Percentiles rank a stretch among this genome's conserved stretches.
These are phyloP conservation scores for Pammene fasciana DNA, from an alignment of 2,888 invertebrate species.

Conservation along the genomic window DNA sequence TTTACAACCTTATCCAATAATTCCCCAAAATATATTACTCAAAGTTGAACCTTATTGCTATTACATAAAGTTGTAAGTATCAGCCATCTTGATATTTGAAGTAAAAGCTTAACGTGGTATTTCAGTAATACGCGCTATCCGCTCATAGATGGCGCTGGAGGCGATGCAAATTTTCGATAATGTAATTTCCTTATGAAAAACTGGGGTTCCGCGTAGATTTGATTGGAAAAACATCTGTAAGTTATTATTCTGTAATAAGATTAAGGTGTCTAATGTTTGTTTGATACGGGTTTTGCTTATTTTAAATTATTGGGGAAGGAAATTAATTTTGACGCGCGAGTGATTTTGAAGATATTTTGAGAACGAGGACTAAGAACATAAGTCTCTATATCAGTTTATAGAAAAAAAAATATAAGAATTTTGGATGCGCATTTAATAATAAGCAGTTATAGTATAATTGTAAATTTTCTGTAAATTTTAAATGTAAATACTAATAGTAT, in stretches of 20 bases:
- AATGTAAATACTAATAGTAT: too few relatives aligned
- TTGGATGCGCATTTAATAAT: too few relatives aligned
- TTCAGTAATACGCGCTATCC: conserved; percentile 57
- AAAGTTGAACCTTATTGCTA: conserved; percentile 50
- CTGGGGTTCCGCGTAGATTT: conserved; percentile 69
- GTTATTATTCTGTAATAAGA: conserved; percentile 79
- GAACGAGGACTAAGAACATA: background rate
- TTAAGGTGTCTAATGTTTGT: conserved; percentile 78
- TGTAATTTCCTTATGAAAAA: conserved; percentile 79
- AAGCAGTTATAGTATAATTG: too few relatives aligned
- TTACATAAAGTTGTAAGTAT: conserved; percentile 31
- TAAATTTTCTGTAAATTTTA: too few relatives aligned
- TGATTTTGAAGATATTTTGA: conserved; percentile 3
- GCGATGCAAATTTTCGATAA: conserved; percentile 80
- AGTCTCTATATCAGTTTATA: background rate
- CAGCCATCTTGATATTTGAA: background rate
- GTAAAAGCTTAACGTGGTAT: conserved; percentile 50
- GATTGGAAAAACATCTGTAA: conserved; percentile 80
- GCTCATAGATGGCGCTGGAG: conserved; percentile 76
- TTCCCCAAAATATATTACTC: conserved; percentile 41
- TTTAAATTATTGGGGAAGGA: conserved; percentile 53
- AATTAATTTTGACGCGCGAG: conserved; percentile 49
- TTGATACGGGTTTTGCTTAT: conserved; percentile 63
- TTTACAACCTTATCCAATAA: conserved; percentile 57
- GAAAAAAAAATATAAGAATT: too few relatives aligned